These are phyloP conservation scores for Lates japonicus DNA, from an alignment of 2,797 vertebrate species.

Conservation along the genomic window DNA sequence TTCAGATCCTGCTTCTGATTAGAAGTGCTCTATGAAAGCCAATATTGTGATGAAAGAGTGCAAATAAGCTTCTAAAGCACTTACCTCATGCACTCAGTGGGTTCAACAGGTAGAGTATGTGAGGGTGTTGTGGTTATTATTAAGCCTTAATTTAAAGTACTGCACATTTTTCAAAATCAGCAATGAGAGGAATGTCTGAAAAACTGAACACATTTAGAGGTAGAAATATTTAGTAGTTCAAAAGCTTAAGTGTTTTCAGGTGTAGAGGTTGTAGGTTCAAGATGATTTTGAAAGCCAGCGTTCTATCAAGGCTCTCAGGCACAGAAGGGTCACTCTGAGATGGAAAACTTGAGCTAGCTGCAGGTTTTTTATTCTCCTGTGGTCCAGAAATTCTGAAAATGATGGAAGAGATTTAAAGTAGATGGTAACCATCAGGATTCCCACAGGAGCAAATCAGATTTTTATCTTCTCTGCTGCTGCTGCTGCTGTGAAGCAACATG, in stretches of 20 bases:
- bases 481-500: neutral
- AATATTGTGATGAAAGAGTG: neutral
- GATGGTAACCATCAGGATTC: neutral
- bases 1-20: neutral
- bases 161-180: neutral
- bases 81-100: neutral
- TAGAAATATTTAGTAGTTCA: neutral
- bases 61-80: neutral
- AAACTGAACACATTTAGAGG: neutral
- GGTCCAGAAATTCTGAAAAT: too few species aligned
- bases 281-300: neutral
- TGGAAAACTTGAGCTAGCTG: neutral
- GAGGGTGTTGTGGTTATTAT: neutral
- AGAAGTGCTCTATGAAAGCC: neutral
- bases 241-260: conserved; percentile 17
- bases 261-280: neutral
- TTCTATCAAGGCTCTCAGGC: neutral
- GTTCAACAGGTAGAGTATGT: neutral
- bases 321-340: neutral
- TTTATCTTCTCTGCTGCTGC: neutral
- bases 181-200: neutral
- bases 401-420: neutral
- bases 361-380: neutral
- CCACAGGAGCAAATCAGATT: neutral
- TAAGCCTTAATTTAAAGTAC: neutral